phyloP scores from a whole-genome alignment of 2,888 invertebrate species.

The Zaprionus lineosus region DNA sequence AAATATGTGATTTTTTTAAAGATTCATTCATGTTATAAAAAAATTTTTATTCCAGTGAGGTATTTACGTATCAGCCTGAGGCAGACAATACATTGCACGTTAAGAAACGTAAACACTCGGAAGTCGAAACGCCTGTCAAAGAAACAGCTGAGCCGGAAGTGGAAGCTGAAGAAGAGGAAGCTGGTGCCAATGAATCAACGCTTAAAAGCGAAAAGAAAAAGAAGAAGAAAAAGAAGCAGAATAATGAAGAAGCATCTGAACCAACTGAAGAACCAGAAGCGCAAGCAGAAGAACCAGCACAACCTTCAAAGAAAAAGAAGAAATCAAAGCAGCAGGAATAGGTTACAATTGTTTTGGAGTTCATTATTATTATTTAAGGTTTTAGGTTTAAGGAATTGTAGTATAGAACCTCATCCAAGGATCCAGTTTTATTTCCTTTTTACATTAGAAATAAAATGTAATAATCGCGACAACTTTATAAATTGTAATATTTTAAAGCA shows the following conservation, averaged over 20 bases:
- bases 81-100: conserved; percentile 91
- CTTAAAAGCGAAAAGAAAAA: conserved; percentile 75
- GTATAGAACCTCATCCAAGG: conserved; percentile 25
- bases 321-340: conserved; percentile 52
- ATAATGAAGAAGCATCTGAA: conserved; percentile 62
- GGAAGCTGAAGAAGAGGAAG: conserved; percentile 22
- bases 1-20: conserved; percentile 10
- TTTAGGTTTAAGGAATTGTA: conserved; percentile 32
- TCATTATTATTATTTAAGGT: conserved; percentile 25
- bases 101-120: conserved; percentile 84
- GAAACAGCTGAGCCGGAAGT: conserved; percentile 16
- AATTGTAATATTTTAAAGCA: neutral
- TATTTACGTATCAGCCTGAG: conserved; percentile 90
- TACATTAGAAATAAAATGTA: conserved; percentile 70
- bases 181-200: conserved; percentile 29
- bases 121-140: conserved; percentile 76
- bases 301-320: conserved; percentile 48
- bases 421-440: conserved; percentile 38
- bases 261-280: conserved; percentile 35
- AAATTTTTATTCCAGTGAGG: conserved; percentile 85
- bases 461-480: conserved; percentile 5
- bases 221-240: conserved; percentile 80
- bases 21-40: neutral
- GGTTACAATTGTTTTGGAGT: conserved; percentile 1
- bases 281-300: conserved; percentile 25